Conservation (phyloP, 1,140 invertebrate species). For the Drosophila busckii region DNA sequence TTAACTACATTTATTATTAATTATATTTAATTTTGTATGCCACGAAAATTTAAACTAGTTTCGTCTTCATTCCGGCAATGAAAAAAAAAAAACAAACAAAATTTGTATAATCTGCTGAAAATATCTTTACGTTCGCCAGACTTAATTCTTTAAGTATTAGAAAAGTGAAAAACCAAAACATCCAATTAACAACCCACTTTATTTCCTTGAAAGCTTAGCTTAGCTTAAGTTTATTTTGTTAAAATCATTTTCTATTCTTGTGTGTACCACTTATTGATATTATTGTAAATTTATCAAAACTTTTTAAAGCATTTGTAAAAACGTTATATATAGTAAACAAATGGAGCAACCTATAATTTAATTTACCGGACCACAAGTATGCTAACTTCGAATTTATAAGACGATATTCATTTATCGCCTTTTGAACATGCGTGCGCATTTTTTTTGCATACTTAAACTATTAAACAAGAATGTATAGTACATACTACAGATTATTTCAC, state of each 20-base stretch:
- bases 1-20: conserved; percentile 37
- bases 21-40: conserved; percentile 33
- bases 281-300: conserved; percentile 52
- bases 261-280: conserved; percentile 57
- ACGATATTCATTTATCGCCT: conserved; percentile 33
- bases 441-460: conserved; percentile 59
- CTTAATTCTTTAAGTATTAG: conserved; percentile 68
- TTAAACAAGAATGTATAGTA: conserved; percentile 27
- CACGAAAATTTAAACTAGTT: conserved; percentile 39
- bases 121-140: conserved; percentile 29
- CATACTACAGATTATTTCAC: conserved; percentile 25
- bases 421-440: conserved; percentile 31
- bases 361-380: conserved; percentile 66
- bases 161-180: conserved; percentile 24
- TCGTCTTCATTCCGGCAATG: conserved; percentile 70
- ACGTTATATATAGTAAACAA: conserved; percentile 14
- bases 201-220: conserved; percentile 70
- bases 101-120: conserved; percentile 27
- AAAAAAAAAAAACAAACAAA: conserved; percentile 30
- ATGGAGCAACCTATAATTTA: conserved; percentile 31
- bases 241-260: conserved; percentile 60
- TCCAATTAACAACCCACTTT: conserved; percentile 24
- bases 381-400: conserved; percentile 69
- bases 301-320: conserved; percentile 27
- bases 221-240: conserved; percentile 37